Base-by-base conservation (phyloP, 2,888 invertebrate species). In the Ormyrus thymus region DNA sequence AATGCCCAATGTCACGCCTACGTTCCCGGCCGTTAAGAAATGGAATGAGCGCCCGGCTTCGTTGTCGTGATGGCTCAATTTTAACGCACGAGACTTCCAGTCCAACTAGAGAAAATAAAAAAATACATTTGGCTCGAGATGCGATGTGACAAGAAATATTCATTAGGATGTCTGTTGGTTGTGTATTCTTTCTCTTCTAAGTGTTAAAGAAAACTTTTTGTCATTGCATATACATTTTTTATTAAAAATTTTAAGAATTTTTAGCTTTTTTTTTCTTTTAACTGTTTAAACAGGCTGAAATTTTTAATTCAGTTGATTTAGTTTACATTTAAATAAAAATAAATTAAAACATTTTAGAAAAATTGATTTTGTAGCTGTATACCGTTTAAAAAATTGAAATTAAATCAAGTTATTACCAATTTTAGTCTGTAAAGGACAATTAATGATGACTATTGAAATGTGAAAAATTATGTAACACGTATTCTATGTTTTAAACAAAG, bases 21-120 rank as follows among this genome's bases (percentile, higher is more conserved):
- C 65, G 75, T 56, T 73, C 64, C 68, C 65, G 51, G 71, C 58
- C 43, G 53, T 50, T 46, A 58, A 58, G 51, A 64, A 7, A 61
- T 45, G 9, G 2, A 50, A 53, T 68, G 11, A 48, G 9, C 1
- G 62, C 10, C 43, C 61, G 43, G 69, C n/a, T 68, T 62, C 45
- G 55, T 59, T 15, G 45, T 58, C 45, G 59, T 11, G 11, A 51
- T 69, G 51, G 72, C 56, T 65, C 45, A 64, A 66, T 81, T 81
- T 81, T 71, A 72, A 81, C 56, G 80, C 79, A 68, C 78, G 66
- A 81, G 71, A 83, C 81, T 83, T 83, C 76, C 81, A 78, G 74
- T 82, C 79, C 64, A 72, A 62, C 7, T 82, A 81, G 69, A 76
- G 61, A 78, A 76, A 61, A 77, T 59, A 56, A 43, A 46, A 29